Percentiles rank a stretch among this genome's conserved stretches.
Evolutionary conservation across 2,113 vertebrate genomes (phyloP).

Genomic region (Eulemur rufifrons): DNA sequence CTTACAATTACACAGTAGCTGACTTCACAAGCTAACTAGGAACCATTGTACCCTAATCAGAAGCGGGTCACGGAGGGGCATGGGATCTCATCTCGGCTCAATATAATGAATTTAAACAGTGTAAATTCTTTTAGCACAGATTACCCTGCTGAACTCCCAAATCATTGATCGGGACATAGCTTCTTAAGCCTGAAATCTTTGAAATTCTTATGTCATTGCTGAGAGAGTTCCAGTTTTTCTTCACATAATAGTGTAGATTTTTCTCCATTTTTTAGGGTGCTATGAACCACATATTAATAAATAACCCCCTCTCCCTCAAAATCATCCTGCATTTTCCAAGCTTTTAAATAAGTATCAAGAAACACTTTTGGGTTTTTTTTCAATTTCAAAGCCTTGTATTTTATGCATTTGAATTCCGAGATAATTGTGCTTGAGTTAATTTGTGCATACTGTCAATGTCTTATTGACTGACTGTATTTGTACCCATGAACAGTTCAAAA

Average conservation of each 20-base stretch:
- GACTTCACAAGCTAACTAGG: conserved; percentile 52
- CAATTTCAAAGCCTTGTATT: not conserved
- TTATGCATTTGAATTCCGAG: conserved; percentile 35
- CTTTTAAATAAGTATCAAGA: not conserved
- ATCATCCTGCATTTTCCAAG: not conserved
- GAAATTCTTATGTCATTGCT: not conserved
- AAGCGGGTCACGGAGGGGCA: not conserved
- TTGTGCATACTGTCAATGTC: not conserved
- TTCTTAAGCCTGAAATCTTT: conserved; percentile 18
- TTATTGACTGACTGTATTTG: not conserved
- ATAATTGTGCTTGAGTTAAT: not conserved
- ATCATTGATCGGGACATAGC: conserved; percentile 7
- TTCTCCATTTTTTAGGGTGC: not conserved
- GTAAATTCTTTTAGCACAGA: not conserved
- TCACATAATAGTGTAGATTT: not conserved
- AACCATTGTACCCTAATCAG: conserved; percentile 39
- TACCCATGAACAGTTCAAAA: not conserved
- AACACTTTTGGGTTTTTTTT: not conserved
- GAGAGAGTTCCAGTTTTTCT: conserved; percentile 24
- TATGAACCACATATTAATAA: not conserved
- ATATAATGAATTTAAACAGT: conserved; percentile 22
- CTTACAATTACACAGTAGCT: conserved; percentile 38
- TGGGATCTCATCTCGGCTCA: conserved; percentile 52
- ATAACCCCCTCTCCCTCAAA: not conserved
- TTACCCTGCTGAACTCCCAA: not conserved